Evolutionary conservation across 2,797 vertebrate genomes (phyloP).

Genomic region (Anniella stebbinsi): DNA sequence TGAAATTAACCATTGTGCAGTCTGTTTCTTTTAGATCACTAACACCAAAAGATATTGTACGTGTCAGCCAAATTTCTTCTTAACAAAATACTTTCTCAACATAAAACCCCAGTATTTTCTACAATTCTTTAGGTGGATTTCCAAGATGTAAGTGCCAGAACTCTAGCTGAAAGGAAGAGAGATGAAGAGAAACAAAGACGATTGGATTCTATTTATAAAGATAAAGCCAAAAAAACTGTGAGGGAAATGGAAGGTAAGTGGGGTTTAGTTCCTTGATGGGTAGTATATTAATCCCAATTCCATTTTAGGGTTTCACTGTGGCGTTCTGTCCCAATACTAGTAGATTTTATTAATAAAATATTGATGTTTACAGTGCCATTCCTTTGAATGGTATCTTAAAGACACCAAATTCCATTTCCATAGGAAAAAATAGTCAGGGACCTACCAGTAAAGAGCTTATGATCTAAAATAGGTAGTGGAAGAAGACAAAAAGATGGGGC

Average conservation of each 20-base stretch:
- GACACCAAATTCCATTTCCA: neutral
- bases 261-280: neutral
- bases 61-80: neutral
- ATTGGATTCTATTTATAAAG: conserved; percentile 86
- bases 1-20: neutral
- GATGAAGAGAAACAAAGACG: conserved; percentile 88
- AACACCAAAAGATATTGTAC: neutral
- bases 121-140: conserved; percentile 89
- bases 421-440: neutral
- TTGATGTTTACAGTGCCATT: neutral
- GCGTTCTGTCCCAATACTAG: neutral
- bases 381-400: neutral
- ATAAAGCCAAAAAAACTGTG: conserved; percentile 84
- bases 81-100: accelerated
- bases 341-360: neutral
- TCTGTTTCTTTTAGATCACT: neutral
- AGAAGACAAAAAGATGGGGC: neutral
- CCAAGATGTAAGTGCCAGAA: conserved; percentile 86
- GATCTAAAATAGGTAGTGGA: neutral
- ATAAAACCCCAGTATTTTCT: conserved; percentile 5
- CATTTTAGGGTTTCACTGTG: neutral
- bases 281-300: neutral
- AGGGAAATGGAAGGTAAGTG: conserved; percentile 89
- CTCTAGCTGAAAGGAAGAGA: conserved; percentile 85
- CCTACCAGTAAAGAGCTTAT: neutral